Evolutionary conservation across 2,888 invertebrate genomes (phyloP), one percentile per base, ranked within the genome.

Genomic region (Eugnorisma glareosa): DNA sequence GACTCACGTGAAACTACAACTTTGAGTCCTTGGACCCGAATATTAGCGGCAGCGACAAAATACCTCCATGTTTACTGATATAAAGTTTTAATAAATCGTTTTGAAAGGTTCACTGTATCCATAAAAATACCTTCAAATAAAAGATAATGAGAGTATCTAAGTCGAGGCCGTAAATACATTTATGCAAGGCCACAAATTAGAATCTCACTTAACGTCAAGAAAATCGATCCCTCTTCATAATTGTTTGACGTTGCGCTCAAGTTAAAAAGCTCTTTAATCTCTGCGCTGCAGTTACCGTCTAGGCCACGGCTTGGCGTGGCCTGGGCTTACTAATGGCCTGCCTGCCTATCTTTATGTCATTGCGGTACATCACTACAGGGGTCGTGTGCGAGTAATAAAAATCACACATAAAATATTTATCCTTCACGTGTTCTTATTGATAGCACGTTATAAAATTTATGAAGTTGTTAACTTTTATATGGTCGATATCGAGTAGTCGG

Each of bases 401-500:
- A 88, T 89, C 82, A 77, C 81, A 84, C 91, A 91, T 94, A 95
- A 92, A 95, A 94, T 93, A 93, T 94, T 93, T 93, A 93, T 92
- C 86, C 87, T 88, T 89, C 85, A 88, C 90, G 87, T 91, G 89
- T 89, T 91, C 89, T 92, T 93, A 94, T 94, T 93, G 94, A 94
- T 93, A 92, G 94, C 92, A 88, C 91, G 93, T 93, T 93, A 93
- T 93, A 92, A 94, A 94, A 86, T 94, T 95, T 94, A 95, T 94
- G 93, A 92, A 93, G 94, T 93, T 93, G 92, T 94, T 94, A 94
- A 93, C 91, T 94, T 94, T 94, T 93, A 94, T 93, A 90, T 86
- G 88, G 84, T 87, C 90, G 90, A 91, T 93, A 94, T 92, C 88
- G 88, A 85, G 88, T 88, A 89, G 88, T 83, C 77, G 73, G 54